phyloP scores from a whole-genome alignment of 2,888 invertebrate genomes.

The Blera fallax region DNA sequence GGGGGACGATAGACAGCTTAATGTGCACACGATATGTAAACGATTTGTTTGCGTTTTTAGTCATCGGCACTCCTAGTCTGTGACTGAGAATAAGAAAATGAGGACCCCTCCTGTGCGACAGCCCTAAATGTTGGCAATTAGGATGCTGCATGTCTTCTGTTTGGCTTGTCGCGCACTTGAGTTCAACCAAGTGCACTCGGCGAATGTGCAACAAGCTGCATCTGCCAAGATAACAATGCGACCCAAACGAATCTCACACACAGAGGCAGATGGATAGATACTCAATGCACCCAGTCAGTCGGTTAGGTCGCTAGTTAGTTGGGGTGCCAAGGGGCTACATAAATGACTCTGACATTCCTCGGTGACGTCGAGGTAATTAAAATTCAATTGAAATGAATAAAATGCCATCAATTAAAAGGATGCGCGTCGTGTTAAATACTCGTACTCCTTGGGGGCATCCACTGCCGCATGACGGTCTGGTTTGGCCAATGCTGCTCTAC shows the following conservation, averaged over 20 bases:
- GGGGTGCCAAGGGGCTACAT: conserved; percentile 57
- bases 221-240: conserved; percentile 48
- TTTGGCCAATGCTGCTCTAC: not conserved
- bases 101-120: conserved; percentile 75
- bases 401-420: conserved; percentile 73
- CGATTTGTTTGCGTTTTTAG: conserved; percentile 78
- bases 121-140: conserved; percentile 69
- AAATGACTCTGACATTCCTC: conserved; percentile 79
- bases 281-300: no score
- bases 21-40: conserved; percentile 74
- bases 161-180: conserved; percentile 66
- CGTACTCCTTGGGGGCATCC: conserved; percentile 63
- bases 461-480: not conserved
- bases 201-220: conserved; percentile 57
- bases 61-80: conserved; percentile 55
- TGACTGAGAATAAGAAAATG: conserved; percentile 24
- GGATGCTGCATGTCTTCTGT: conserved; percentile 60
- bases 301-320: no score
- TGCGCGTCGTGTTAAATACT: conserved; percentile 69
- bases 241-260: conserved; percentile 15
- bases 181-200: conserved; percentile 51
- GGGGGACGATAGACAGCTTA: conserved; percentile 27
- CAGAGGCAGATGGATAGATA: not conserved
- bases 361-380: conserved; percentile 81
- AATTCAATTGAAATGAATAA: conserved; percentile 78